Evolutionary conservation across 2,797 vertebrate species (phyloP).

Genomic region (Notamacropus eugenii): DNA sequence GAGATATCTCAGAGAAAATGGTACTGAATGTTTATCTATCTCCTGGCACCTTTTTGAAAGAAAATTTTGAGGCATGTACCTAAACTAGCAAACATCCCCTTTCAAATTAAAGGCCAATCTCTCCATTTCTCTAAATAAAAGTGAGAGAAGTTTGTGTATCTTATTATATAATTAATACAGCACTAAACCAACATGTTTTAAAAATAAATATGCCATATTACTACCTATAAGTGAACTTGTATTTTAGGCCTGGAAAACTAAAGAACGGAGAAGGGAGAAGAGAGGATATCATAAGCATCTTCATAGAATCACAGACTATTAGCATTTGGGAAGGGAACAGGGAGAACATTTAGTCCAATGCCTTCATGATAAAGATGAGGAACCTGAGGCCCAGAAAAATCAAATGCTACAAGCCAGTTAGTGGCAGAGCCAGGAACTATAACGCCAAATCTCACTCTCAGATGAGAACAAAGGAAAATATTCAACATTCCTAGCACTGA

Average conservation of each 20-base stretch:
- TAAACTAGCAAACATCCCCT: background rate
- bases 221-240: background rate
- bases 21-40: background rate
- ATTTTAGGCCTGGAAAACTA: background rate
- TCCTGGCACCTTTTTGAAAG: background rate
- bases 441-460: background rate
- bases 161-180: background rate
- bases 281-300: background rate
- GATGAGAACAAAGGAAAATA: constrained; percentile 6
- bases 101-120: background rate
- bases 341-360: background rate
- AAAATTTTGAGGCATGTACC: background rate
- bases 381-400: background rate
- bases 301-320: background rate
- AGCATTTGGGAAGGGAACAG: background rate
- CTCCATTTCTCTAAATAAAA: background rate
- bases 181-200: background rate
- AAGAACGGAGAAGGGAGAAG: background rate
- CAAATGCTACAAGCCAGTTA: background rate
- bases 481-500: background rate
- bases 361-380: background rate
- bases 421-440: background rate
- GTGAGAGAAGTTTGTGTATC: background rate
- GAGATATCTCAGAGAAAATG: background rate
- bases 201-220: background rate